Conservation (phyloP, 1,140 invertebrate species). For the Drosophila melanica region DNA sequence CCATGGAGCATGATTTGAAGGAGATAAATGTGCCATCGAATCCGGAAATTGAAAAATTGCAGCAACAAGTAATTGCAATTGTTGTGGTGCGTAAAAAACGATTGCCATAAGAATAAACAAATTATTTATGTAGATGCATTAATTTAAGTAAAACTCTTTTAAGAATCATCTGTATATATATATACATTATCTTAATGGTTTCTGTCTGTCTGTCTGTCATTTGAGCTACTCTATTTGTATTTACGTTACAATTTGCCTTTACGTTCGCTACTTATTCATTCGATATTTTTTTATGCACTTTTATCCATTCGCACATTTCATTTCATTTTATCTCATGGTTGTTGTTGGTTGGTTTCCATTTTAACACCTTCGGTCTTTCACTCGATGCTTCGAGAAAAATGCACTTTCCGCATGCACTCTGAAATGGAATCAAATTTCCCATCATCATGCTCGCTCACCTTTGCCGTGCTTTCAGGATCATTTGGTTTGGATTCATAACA, state of each 20-base stretch:
- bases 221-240: constrained; percentile 35
- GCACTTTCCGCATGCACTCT: constrained; percentile 18
- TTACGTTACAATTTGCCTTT: constrained; percentile 40
- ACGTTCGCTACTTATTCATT: constrained; percentile 12
- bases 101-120: constrained; percentile 26
- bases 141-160: constrained; percentile 12
- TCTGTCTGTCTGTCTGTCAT: constrained; percentile 25
- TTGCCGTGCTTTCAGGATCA: constrained; percentile 15
- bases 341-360: constrained; percentile 34
- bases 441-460: constrained; percentile 1
- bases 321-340: constrained; percentile 28
- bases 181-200: constrained; percentile 21
- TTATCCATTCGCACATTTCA: constrained; percentile 16
- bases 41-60: constrained; percentile 81
- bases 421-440: constrained; percentile 59
- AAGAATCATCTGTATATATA: constrained; percentile 25
- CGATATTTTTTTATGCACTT: constrained; percentile 25
- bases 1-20: constrained; percentile 83
- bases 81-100: constrained; percentile 78
- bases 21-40: constrained; percentile 82
- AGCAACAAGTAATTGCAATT: constrained; percentile 83
- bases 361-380: constrained; percentile 56
- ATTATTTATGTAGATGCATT: constrained; percentile 3
- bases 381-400: background rate
- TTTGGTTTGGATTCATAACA: constrained; percentile 30